Evolutionary conservation across 2,888 invertebrate species (phyloP).

Genomic region (Euclidia mi): DNA sequence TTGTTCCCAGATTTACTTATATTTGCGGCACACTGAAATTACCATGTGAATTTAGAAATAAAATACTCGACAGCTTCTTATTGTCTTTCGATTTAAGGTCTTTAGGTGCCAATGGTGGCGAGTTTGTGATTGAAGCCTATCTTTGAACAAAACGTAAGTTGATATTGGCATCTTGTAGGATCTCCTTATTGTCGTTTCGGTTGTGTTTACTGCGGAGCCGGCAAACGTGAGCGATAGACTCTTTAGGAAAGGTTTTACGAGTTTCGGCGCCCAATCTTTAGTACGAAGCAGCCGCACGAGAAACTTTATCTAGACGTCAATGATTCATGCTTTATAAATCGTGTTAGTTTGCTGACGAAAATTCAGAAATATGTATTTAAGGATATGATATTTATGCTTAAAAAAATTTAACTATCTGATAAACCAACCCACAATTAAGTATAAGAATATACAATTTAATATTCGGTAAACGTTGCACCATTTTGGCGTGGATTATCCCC

Average conservation of each 20-base stretch:
- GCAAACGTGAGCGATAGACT: background rate
- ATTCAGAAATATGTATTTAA: no score
- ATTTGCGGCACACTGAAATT: slow-evolving; percentile 25
- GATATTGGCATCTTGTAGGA: background rate
- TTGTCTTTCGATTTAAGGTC: slow-evolving; percentile 36
- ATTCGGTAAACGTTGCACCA: no score
- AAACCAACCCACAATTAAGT: no score
- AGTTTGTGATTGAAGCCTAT: background rate
- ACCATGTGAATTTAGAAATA: slow-evolving; percentile 10
- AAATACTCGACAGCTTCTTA: slow-evolving; percentile 40
- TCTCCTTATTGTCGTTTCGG: background rate
- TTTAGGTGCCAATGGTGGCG: background rate
- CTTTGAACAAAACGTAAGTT: slow-evolving; percentile 4
- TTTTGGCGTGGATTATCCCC: no score
- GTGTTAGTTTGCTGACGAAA: no score
- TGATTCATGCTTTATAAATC: no score
- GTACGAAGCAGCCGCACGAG: background rate
- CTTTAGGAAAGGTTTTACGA: background rate
- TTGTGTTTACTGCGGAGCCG: background rate
- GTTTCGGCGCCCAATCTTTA: background rate
- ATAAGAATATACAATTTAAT: no score
- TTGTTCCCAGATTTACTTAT: slow-evolving; percentile 38
- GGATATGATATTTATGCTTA: no score
- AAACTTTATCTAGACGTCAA: no score
- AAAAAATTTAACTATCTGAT: no score